These are phyloP conservation scores for Cephonodes hylas DNA, from an alignment of 2,888 invertebrate species.

Conservation along the genomic window DNA sequence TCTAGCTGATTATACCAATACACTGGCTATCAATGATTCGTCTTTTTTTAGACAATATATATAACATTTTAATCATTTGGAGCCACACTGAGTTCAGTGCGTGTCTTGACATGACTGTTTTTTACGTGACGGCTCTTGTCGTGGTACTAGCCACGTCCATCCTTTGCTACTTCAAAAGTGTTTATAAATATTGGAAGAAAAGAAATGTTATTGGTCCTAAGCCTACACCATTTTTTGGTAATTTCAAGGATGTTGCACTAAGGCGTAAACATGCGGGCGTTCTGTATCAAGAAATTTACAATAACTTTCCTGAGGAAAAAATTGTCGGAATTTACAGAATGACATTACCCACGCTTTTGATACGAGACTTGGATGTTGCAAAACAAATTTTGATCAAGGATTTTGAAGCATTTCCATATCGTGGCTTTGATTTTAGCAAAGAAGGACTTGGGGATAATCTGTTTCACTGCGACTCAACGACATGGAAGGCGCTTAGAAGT, in stretches of 20 bases:
- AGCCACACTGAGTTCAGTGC: not conserved
- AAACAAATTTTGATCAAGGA: constrained; percentile 54
- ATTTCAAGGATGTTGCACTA: constrained; percentile 34
- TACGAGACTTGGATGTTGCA: constrained; percentile 51
- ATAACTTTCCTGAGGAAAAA: constrained; percentile 48
- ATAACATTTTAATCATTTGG: not conserved
- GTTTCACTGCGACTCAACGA: constrained; percentile 41
- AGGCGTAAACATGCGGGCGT: constrained; percentile 35
- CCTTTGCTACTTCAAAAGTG: constrained; percentile 34
- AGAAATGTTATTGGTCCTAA: constrained; percentile 46
- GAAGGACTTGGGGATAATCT: constrained; percentile 47
- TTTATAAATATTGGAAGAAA: constrained; percentile 38
- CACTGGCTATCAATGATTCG: not conserved
- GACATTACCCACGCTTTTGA: constrained; percentile 42
- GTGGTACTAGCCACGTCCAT: constrained; percentile 12
- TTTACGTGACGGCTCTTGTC: not conserved
- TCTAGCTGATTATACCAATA: not conserved
- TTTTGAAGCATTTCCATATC: constrained; percentile 46
- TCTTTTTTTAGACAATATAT: not conserved
- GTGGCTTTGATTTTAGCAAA: constrained; percentile 43
- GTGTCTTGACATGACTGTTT: not conserved
- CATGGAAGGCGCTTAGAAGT: constrained; percentile 44
- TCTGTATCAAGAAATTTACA: constrained; percentile 42
- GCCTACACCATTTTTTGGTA: constrained; percentile 38
- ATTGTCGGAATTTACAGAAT: constrained; percentile 51